A percentile compares a stretch with the other conserved stretches of the same genome.
phyloP scores from a whole-genome alignment of 2,113 vertebrate genomes.

The Barbus barbus region DNA sequence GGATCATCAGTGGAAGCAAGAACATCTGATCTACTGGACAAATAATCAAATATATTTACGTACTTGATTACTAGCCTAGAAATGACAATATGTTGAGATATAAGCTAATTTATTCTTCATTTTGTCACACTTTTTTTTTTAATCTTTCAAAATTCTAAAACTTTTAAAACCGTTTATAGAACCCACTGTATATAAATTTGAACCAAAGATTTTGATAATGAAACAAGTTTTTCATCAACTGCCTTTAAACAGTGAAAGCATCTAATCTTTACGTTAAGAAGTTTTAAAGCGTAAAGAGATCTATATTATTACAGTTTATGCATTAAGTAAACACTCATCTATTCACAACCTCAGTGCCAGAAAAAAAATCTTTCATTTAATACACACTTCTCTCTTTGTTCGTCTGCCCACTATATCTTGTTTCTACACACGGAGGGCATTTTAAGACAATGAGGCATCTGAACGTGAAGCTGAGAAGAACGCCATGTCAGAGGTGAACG shows the following conservation, averaged over 20 bases:
- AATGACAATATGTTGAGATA: background rate
- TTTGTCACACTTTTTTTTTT: too few relatives aligned
- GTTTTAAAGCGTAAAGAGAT: background rate
- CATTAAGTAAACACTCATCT: slow-evolving; percentile 33
- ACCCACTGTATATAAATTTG: background rate
- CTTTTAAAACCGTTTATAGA: background rate
- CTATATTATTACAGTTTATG: background rate
- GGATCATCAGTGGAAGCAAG: background rate
- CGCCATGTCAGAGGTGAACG: background rate
- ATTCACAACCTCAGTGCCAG: background rate
- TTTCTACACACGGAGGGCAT: background rate
- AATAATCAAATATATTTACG: background rate
- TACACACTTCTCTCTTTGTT: background rate
- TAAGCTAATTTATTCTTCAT: background rate
- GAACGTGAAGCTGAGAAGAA: background rate
- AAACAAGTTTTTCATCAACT: background rate
- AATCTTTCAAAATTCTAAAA: too few relatives aligned
- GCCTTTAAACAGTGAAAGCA: background rate
- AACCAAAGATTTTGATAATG: background rate
- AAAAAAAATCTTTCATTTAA: background rate
- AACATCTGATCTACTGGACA: background rate
- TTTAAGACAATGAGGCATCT: background rate
- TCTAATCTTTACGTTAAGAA: too few relatives aligned
- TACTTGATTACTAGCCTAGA: background rate
- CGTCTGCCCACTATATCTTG: background rate